These are phyloP conservation scores for Lasioglossum oenotherae DNA, from an alignment of 2,888 invertebrate genomes.

Conservation along the genomic window DNA sequence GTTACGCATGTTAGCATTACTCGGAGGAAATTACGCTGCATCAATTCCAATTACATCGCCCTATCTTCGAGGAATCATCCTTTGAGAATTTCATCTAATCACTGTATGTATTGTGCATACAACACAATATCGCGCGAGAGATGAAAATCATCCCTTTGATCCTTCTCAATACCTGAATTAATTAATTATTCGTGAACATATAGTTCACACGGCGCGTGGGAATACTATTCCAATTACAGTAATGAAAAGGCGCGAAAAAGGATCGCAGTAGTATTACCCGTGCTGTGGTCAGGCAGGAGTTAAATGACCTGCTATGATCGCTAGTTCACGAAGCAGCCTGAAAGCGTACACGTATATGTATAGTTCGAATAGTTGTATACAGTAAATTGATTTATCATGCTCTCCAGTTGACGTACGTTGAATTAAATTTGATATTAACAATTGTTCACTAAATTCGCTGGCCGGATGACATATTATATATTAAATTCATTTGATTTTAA, in stretches of 20 bases:
- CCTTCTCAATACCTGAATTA: neutral
- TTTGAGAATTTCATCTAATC: constrained; percentile 16
- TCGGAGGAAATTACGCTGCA: constrained; percentile 38
- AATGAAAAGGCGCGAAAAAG: neutral
- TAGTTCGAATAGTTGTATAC: too few relatives aligned
- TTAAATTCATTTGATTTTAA: neutral
- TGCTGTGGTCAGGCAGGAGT: neutral
- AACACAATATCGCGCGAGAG: neutral
- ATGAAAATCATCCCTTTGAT: neutral
- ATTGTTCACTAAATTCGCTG: neutral
- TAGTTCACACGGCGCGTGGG: neutral
- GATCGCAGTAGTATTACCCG: neutral
- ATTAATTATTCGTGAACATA: neutral
- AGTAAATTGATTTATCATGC: too few relatives aligned
- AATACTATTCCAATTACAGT: neutral
- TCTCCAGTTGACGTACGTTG: neutral
- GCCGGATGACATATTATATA: fast-evolving
- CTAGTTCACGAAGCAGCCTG: neutral
- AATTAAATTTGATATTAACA: neutral
- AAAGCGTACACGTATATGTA: neutral
- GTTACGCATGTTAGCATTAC: constrained; percentile 45
- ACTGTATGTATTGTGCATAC: neutral
- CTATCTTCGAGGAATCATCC: constrained; percentile 43
- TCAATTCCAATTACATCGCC: constrained; percentile 67
- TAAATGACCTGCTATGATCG: neutral